Conservation (phyloP, 2,888 invertebrate species). For the Drosophila monieri region DNA sequence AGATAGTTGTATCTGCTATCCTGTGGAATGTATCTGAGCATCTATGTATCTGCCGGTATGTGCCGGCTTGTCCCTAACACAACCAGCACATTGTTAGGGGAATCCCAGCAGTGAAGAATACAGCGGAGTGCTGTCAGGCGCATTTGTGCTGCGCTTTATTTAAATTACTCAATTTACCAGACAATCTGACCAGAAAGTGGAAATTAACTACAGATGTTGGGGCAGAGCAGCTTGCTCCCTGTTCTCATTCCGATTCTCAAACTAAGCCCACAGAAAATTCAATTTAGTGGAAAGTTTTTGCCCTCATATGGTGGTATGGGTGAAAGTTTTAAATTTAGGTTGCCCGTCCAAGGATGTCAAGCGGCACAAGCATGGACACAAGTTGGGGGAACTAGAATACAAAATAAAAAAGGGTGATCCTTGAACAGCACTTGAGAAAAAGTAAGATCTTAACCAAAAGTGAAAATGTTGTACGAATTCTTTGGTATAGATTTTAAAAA, state of each 20-base stretch:
- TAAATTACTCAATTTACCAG: slow-evolving; percentile 66
- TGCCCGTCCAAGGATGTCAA: slow-evolving; percentile 29
- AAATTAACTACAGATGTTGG: slow-evolving; percentile 46
- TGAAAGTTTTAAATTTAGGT: slow-evolving; percentile 40
- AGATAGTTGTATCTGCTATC: slow-evolving; percentile 18
- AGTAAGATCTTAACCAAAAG: slow-evolving; percentile 2
- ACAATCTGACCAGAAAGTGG: slow-evolving; percentile 41
- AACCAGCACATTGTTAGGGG: slow-evolving; percentile 39
- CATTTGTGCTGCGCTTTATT: slow-evolving; percentile 55
- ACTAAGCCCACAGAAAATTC: slow-evolving; percentile 37
- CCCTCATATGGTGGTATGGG: not conserved
- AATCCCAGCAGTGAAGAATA: slow-evolving; percentile 9
- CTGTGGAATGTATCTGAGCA: slow-evolving; percentile 25
- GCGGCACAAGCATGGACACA: slow-evolving; percentile 22
- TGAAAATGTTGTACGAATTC: too few species aligned
- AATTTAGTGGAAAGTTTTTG: slow-evolving; percentile 42
- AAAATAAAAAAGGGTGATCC: not conserved
- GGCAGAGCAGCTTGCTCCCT: not conserved
- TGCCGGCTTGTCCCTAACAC: slow-evolving; percentile 42
- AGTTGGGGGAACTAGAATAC: slow-evolving; percentile 7
- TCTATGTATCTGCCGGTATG: slow-evolving; percentile 14
- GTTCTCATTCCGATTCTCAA: not conserved
- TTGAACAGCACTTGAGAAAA: slow-evolving; percentile 27
- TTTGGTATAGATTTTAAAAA: too few species aligned
- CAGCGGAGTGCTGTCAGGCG: slow-evolving; percentile 37